Percentiles rank a stretch among this genome's conserved stretches.
These are phyloP conservation scores for Rhopilema esculentum DNA, from an alignment of 30 jellyfish, hydroid and myxozoan species.

Conservation along the genomic window DNA sequence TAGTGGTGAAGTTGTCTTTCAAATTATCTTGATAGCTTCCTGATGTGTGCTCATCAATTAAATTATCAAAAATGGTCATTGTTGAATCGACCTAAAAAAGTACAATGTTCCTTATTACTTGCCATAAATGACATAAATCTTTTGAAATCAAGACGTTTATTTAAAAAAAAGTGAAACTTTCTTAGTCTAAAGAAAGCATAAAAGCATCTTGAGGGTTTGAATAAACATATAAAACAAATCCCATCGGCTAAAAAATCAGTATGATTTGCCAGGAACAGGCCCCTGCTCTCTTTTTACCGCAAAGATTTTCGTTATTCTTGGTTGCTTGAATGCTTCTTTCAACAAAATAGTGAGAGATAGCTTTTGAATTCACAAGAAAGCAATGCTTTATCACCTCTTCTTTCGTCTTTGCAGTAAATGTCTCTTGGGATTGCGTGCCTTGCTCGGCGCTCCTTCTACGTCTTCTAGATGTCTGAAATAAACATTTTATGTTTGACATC, in stretches of 20 bases:
- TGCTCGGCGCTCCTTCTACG: slow-evolving; percentile 59
- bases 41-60: slow-evolving; percentile 44
- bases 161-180: no score
- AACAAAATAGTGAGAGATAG: no score
- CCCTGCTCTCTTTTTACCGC: no score
- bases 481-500: neutral
- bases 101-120: neutral
- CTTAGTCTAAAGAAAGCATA: no score
- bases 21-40: slow-evolving; percentile 40
- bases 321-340: no score
- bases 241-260: no score
- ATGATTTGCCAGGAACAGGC: no score
- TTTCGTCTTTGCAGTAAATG: slow-evolving; percentile 54
- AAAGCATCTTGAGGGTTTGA: no score
- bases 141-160: no score
- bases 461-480: slow-evolving; percentile 28
- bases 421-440: slow-evolving; percentile 5
- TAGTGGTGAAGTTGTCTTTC: slow-evolving; percentile 46
- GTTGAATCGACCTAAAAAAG: slow-evolving; percentile 56
- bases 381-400: slow-evolving; percentile 49
- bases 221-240: no score
- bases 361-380: no score
- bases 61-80: slow-evolving; percentile 50
- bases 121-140: neutral
- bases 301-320: no score